These are phyloP conservation scores for Amazona guildingii DNA, from an alignment of 2,113 vertebrate species.

Conservation along the genomic window DNA sequence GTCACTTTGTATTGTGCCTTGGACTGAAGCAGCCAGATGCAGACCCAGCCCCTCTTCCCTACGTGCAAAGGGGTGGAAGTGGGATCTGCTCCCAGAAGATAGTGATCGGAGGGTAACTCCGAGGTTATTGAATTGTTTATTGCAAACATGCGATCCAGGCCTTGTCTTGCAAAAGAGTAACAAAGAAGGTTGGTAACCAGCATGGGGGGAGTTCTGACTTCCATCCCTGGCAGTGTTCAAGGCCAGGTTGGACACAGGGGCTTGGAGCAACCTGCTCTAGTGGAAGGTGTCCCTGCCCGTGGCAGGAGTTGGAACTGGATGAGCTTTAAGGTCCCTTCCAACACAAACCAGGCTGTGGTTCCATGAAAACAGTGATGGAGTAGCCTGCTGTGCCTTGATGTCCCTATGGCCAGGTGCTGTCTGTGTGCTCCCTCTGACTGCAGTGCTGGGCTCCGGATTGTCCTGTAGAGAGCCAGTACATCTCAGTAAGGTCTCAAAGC, in stretches of 20 bases:
- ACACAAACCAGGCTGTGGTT: background rate
- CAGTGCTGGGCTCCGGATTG: background rate
- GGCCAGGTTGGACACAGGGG: background rate
- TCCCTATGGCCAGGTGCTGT: background rate
- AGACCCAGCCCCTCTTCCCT: background rate
- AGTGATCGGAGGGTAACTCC: background rate
- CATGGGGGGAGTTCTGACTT: background rate
- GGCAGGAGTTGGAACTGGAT: background rate
- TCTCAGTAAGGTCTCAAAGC: background rate
- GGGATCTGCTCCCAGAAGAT: background rate
- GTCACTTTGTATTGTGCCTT: background rate
- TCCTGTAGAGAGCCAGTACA: background rate
- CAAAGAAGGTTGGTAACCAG: background rate
- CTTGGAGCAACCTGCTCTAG: background rate
- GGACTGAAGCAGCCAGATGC: background rate
- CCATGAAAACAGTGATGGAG: fast-evolving
- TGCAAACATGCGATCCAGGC: background rate
- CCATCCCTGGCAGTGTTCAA: background rate
- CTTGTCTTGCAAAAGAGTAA: background rate
- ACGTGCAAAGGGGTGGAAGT: background rate
- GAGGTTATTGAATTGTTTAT: background rate
- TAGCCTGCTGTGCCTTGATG: background rate
- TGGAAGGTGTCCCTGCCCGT: background rate
- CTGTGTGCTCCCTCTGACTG: background rate
- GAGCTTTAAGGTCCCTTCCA: background rate